These are phyloP conservation scores for Mixornis gularis DNA, from an alignment of 2,113 vertebrate species.

Conservation along the genomic window DNA sequence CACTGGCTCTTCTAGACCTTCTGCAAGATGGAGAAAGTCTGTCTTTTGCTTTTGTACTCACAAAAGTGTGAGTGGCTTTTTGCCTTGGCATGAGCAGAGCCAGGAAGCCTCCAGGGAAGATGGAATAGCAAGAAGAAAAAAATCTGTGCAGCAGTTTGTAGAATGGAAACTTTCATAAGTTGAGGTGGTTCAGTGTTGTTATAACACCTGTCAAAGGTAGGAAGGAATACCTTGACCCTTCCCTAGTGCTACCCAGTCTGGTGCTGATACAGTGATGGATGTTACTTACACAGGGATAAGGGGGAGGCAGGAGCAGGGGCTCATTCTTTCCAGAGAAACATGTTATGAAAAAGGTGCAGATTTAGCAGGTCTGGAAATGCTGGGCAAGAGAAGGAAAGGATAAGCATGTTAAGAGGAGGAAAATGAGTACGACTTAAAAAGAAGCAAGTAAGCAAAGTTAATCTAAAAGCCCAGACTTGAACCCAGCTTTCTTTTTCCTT, in stretches of 20 bases:
- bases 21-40: neutral
- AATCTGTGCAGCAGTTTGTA: fast-evolving
- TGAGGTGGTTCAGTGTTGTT: neutral
- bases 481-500: neutral
- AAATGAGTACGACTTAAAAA: neutral
- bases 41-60: neutral
- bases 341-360: neutral
- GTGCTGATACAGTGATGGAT: slow-evolving; percentile 13
- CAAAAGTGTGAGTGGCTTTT: neutral
- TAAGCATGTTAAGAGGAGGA: neutral
- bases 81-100: neutral
- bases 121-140: neutral
- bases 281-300: slow-evolving; percentile 17
- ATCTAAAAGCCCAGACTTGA: neutral
- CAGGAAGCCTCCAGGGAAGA: neutral
- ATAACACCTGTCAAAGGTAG: neutral
- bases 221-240: neutral
- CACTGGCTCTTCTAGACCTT: fast-evolving
- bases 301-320: neutral
- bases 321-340: neutral
- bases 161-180: neutral
- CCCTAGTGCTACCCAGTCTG: neutral
- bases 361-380: neutral
- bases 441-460: neutral
- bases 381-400: neutral